phyloP scores from a whole-genome alignment of 2,797 vertebrate species.

The Oreochromis mossambicus region DNA sequence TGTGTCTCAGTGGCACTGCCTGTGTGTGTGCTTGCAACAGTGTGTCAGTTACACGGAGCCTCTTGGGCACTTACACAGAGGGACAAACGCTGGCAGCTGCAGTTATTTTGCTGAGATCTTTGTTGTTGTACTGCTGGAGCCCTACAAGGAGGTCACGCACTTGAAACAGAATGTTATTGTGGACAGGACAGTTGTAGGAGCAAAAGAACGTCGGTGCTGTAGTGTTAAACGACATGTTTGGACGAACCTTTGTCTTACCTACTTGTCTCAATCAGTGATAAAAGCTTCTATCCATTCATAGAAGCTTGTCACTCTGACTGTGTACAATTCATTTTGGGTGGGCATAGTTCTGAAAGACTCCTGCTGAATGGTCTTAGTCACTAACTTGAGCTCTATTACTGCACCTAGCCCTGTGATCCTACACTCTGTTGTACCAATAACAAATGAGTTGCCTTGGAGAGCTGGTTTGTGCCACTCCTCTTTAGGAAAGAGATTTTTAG shows the following conservation, averaged over 20 bases:
- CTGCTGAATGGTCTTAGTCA: constrained; percentile 9
- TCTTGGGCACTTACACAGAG: constrained; percentile 31
- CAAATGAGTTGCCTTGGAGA: constrained; percentile 64
- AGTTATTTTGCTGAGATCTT: constrained; percentile 71
- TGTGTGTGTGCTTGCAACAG: not conserved
- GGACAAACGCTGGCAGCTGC: constrained; percentile 69
- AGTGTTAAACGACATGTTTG: not conserved
- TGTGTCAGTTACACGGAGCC: not conserved
- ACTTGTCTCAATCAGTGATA: not conserved
- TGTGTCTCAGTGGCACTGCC: constrained; percentile 2
- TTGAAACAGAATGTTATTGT: not conserved
- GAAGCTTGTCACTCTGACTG: not conserved
- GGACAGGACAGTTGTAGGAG: not conserved
- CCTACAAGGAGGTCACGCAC: constrained; percentile 39
- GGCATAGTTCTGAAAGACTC: not conserved
- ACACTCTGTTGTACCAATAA: constrained; percentile 55
- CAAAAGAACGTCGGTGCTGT: not conserved
- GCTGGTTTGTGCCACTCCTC: constrained; percentile 33
- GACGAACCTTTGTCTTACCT: not conserved
- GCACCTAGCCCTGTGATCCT: constrained; percentile 23
- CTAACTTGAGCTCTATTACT: constrained; percentile 7
- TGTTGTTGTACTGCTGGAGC: constrained; percentile 46
- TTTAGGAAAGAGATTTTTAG: constrained; percentile 43
- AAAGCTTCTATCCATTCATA: not conserved
- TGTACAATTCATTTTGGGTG: not conserved